Percentiles rank a stretch among this genome's conserved stretches.
phyloP scores from a whole-genome alignment of 2,888 invertebrate species.

The Tinea pellionella region DNA sequence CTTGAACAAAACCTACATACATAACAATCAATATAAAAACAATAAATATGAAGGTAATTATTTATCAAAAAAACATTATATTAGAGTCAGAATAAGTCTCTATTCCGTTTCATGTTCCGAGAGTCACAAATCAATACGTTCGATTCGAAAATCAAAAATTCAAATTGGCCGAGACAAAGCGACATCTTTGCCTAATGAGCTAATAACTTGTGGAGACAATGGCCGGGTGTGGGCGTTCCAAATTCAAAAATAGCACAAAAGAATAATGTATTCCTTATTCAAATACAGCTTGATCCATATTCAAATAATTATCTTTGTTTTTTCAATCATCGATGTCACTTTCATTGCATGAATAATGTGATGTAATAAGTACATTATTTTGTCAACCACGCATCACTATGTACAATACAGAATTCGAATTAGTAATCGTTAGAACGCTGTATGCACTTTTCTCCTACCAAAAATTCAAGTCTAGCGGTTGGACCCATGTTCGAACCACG shows the following conservation, averaged over 20 bases:
- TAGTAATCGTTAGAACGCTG: too few species aligned
- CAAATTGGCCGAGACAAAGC: conserved; percentile 44
- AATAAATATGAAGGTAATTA: too few species aligned
- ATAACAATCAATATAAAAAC: too few species aligned
- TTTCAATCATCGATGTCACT: conserved; percentile 13
- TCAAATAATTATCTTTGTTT: conserved; percentile 35
- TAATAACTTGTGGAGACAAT: conserved; percentile 66
- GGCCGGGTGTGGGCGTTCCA: conserved; percentile 57
- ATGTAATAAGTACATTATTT: not conserved
- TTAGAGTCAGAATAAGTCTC: conserved; percentile 5
- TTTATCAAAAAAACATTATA: not conserved
- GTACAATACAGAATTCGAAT: too few species aligned
- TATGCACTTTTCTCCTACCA: too few species aligned
- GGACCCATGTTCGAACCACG: too few species aligned
- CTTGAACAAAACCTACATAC: not conserved
- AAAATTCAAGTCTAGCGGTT: too few species aligned
- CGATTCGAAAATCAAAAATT: conserved; percentile 64
- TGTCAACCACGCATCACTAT: not conserved
- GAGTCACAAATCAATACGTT: conserved; percentile 48
- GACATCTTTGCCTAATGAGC: conserved; percentile 50
- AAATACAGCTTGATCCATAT: conserved; percentile 61
- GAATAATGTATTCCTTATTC: conserved; percentile 69
- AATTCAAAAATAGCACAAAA: conserved; percentile 65
- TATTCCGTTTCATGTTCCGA: conserved; percentile 17
- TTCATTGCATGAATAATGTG: conserved; percentile 5